These are phyloP conservation scores for Melangyna quadrimaculata DNA, from an alignment of 2,888 invertebrate genomes.

Conservation along the genomic window DNA sequence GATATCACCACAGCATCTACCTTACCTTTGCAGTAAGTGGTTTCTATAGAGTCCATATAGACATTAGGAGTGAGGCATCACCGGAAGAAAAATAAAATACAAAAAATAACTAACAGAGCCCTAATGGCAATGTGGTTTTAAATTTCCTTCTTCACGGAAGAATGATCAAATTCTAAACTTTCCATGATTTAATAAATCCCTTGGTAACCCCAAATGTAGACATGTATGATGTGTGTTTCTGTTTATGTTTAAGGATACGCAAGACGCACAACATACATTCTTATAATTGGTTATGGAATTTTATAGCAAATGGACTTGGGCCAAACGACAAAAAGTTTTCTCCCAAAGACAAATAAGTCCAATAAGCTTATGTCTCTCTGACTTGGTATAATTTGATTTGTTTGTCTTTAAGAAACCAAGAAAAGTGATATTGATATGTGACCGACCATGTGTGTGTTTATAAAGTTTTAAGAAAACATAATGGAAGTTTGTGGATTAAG, in stretches of 20 bases:
- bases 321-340: slow-evolving; percentile 28
- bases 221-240: neutral
- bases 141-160: slow-evolving; percentile 65
- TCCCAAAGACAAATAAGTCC: slow-evolving; percentile 62
- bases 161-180: slow-evolving; percentile 54
- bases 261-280: slow-evolving; percentile 28
- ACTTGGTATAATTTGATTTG: slow-evolving; percentile 67
- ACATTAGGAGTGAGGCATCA: slow-evolving; percentile 33
- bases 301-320: slow-evolving; percentile 61
- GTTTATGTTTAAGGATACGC: slow-evolving; percentile 8
- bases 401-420: slow-evolving; percentile 42
- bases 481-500: slow-evolving; percentile 8
- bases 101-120: slow-evolving; percentile 12
- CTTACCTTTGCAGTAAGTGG: neutral
- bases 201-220: slow-evolving; percentile 44
- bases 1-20: neutral
- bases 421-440: slow-evolving; percentile 59
- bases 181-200: slow-evolving; percentile 50
- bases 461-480: slow-evolving; percentile 2
- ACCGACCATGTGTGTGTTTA: neutral
- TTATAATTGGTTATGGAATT: slow-evolving; percentile 69
- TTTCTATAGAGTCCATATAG: slow-evolving; percentile 53
- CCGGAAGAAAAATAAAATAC: neutral
- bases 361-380: slow-evolving; percentile 40
- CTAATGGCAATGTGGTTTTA: slow-evolving; percentile 71